Percentiles rank a stretch among this genome's conserved stretches.
Conservation (phyloP, 2,113 vertebrate species). For the Oncorhynchus mykiss region DNA sequence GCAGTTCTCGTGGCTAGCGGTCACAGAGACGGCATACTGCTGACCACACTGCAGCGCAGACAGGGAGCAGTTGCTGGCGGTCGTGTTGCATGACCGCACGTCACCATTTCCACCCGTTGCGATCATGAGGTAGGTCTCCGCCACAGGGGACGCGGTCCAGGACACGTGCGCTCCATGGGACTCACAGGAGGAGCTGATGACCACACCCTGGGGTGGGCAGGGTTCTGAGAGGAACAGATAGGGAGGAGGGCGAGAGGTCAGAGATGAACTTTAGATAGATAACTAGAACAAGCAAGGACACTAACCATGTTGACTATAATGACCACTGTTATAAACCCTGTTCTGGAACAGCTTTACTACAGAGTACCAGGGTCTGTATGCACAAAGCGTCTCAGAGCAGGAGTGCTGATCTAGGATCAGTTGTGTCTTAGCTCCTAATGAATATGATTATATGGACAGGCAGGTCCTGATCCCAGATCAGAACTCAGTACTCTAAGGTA, state of each 20-base stretch:
- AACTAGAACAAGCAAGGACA: no score
- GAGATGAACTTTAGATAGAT: no score
- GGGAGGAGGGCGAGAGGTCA: neutral
- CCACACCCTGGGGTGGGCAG: conserved; percentile 55
- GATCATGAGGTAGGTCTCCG: conserved; percentile 55
- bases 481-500: no score
- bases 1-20: conserved; percentile 62
- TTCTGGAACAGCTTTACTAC: no score
- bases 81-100: conserved; percentile 43
- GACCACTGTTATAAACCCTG: no score
- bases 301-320: no score
- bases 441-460: no score
- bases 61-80: conserved; percentile 59
- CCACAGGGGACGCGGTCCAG: conserved; percentile 60
- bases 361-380: no score
- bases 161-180: conserved; percentile 49
- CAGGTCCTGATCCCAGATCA: no score
- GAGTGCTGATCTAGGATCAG: no score
- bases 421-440: no score
- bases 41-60: conserved; percentile 59
- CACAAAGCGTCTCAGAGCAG: no score
- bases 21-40: conserved; percentile 58
- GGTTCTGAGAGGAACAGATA: conserved; percentile 48
- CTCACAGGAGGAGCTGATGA: conserved; percentile 45
- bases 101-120: conserved; percentile 46